These are phyloP conservation scores for Cepaea nemoralis DNA, from an alignment of 1,140 invertebrate genomes.

Conservation along the genomic window DNA sequence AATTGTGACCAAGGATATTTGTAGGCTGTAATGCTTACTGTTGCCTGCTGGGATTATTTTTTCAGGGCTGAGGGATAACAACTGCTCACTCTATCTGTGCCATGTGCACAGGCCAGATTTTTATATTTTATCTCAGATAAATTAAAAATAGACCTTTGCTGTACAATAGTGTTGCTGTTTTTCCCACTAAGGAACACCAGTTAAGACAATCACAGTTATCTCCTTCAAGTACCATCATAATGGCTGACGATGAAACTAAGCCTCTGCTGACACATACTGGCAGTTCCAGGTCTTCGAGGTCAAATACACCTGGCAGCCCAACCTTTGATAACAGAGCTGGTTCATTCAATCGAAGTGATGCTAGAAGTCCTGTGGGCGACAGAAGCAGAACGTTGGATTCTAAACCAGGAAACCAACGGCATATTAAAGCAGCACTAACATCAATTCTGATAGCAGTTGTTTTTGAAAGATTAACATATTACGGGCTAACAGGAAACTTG, in stretches of 20 bases:
- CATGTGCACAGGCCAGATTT: no score
- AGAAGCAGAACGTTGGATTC: neutral
- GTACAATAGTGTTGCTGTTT: no score
- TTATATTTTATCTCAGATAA: no score
- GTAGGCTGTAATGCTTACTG: no score
- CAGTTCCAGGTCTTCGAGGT: neutral
- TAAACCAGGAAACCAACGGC: slow-evolving; percentile 26
- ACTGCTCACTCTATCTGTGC: no score
- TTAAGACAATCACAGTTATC: no score
- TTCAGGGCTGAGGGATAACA: no score
- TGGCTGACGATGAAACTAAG: neutral
- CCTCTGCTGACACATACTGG: neutral
- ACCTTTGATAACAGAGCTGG: neutral
- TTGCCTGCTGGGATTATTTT: no score
- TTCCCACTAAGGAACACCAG: no score
- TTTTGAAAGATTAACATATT: slow-evolving; percentile 75
- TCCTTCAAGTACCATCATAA: no score
- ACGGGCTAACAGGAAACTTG: slow-evolving; percentile 74
- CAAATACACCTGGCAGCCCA: neutral
- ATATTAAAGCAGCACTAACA: slow-evolving; percentile 52
- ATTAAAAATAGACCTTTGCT: no score
- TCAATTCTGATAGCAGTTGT: slow-evolving; percentile 70
- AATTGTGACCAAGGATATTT: no score
- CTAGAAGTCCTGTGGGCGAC: neutral
- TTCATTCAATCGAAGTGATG: neutral